Percentiles rank a stretch among this genome's conserved stretches.
These are phyloP conservation scores for Scomberomorus guttatus DNA, from an alignment of 2,797 vertebrate genomes.

Conservation along the genomic window DNA sequence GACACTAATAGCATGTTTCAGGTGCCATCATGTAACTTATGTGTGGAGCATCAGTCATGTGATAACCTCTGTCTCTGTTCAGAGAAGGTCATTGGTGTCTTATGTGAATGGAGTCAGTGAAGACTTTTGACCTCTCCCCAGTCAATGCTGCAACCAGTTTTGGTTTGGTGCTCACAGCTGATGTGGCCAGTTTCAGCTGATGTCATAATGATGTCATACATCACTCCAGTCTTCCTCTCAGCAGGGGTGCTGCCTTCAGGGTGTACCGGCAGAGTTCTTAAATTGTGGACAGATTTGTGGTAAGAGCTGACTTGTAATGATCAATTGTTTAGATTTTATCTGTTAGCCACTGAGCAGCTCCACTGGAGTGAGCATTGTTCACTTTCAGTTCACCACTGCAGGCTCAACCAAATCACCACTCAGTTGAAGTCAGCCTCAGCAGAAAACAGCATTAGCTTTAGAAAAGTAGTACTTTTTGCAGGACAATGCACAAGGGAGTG, in stretches of 20 bases:
- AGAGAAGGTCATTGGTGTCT: no score
- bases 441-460: background rate
- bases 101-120: background rate
- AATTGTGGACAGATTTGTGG: background rate
- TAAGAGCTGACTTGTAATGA: background rate
- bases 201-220: constrained; percentile 41
- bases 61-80: background rate
- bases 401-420: background rate
- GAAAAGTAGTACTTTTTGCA: background rate
- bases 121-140: constrained; percentile 5
- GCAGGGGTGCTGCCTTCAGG: background rate
- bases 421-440: background rate
- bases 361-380: background rate
- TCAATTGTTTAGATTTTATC: background rate
- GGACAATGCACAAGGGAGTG: background rate
- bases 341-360: no score
- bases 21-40: background rate
- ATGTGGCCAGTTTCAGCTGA: constrained; percentile 9
- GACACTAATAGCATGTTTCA: background rate
- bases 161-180: background rate
- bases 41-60: background rate
- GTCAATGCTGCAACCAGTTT: background rate
- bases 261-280: background rate
- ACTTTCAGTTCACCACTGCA: background rate
- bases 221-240: constrained; percentile 9